Base-by-base conservation (phyloP, 2,113 vertebrate species). In the Dromas ardeola region DNA sequence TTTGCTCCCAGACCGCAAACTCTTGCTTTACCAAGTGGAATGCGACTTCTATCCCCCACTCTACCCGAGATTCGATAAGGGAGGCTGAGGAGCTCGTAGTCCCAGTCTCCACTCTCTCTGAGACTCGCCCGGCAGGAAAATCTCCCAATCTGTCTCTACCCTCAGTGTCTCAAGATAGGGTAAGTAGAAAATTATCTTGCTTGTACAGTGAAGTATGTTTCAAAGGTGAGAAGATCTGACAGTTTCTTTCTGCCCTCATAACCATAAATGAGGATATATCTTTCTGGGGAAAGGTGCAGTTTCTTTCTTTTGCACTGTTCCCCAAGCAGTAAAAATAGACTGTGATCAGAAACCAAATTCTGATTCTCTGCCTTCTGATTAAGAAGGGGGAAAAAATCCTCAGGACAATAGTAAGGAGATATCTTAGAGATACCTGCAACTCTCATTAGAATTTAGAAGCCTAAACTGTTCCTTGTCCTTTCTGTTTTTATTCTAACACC, bases 11-110 rank as follows among this genome's bases (percentile, higher is more conserved):
- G 97, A 96, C 94, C 93, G 50, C 95, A 97, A 97, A 97, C 91
- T 94, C 95, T 98, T 97, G 96, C 84, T 97, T 98, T 98, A 95
- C 91, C 97, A 97, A 98, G 91, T 98, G 96, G 96, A 98, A 97
- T 76, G 96, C 6, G 78, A 92, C 96, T 93, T 96, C 94, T 88
- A 42, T 97, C 58, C 93, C 97, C 56, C 90, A 95, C 83, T 96
- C 89, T 77, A 97, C 96, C 91, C 93, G 96, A 87, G 97, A 98
- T 79, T 96, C 95, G 36, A 96, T 97, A 98, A 97, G 85, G 74
- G 97, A 98, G 96, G 91, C 79, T 97, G 97, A 98, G 90, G 97
- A 98, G 90, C 94, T 90, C 61, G 11, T 97, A 96, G 92, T 89
- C 89, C 95, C 97, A 97, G 93, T 95, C 90, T 74, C 97, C 23